Evolutionary conservation across 2,888 invertebrate genomes (phyloP), one percentile per base, ranked within the genome.

Genomic region (Troilus luridus): DNA sequence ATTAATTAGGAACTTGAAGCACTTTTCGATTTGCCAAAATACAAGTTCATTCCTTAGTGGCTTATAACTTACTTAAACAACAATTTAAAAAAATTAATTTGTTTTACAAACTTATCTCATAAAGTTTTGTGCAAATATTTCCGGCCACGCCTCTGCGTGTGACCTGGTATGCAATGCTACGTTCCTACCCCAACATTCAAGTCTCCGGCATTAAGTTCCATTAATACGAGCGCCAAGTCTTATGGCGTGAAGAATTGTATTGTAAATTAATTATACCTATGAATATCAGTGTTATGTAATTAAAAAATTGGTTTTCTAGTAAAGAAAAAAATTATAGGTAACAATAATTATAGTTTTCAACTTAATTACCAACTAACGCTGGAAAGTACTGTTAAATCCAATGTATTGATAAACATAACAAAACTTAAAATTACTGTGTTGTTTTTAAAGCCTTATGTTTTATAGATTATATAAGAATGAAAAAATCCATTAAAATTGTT

Each of bases 121-220:
- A 54, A 85, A 77, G 10, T 85, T 85, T 21, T 21, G 56, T 85
- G 85, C 85, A 56, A 85, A 85, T 85, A 58, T 56, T 58, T 58
- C 56, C 56, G 85, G 85, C 85, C 85, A 85, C 85, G 11, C 85
- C 85, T 85, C 85, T 6, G 21, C 21, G 85, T n/a, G 85, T 58
- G 85, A 85, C 85, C 85, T 85, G 85, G 85, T 85, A 85, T 85
- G 85, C 85, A 56, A 58, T 85, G 56, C 85, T 85, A 85, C 85
- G n/a, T 85, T 85, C 85, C 85, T 85, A 85, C 56, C 85, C 85
- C 85, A 85, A 85, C 85, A 56, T 85, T 85, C 54, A 85, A 85
- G n/a, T 85, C 85, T 85, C 85, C 85, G 85, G 85, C 11, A 85
- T 85, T 85, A 56, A 7, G 17, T 21, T 56, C 85, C 85, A 41